These are phyloP conservation scores for Agrilus mali DNA, from an alignment of 2,888 invertebrate genomes.

Conservation along the genomic window DNA sequence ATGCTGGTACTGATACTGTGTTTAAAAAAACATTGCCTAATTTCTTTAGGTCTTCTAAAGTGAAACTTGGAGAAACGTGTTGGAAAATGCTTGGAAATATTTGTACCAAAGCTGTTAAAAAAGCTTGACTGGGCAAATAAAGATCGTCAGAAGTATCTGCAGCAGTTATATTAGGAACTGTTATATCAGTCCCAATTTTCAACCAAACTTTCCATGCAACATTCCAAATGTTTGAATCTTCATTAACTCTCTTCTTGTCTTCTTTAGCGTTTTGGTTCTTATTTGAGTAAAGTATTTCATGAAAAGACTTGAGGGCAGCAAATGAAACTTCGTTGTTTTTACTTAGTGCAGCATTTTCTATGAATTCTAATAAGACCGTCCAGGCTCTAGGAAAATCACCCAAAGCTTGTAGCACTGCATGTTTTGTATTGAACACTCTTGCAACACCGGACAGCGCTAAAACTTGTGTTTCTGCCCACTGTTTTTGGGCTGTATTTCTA, in stretches of 20 bases:
- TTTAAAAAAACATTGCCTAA: slow-evolving; percentile 66
- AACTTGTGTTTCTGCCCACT: slow-evolving; percentile 98
- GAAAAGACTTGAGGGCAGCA: slow-evolving; percentile 92
- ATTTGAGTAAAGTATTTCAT: slow-evolving; percentile 75
- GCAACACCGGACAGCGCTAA: slow-evolving; percentile 84
- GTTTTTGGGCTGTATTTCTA: slow-evolving; percentile 95
- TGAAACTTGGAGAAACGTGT: slow-evolving; percentile 57
- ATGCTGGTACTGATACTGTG: slow-evolving; percentile 68
- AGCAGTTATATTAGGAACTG: slow-evolving; percentile 40
- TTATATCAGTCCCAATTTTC: slow-evolving; percentile 71
- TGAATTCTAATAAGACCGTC: slow-evolving; percentile 85
- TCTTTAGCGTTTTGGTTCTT: slow-evolving; percentile 35
- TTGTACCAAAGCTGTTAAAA: slow-evolving; percentile 87
- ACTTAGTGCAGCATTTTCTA: slow-evolving; percentile 83
- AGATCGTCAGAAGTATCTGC: slow-evolving; percentile 37
- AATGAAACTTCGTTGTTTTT: slow-evolving; percentile 93
- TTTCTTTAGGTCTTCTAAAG: slow-evolving; percentile 61
- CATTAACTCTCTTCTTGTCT: slow-evolving; percentile 25
- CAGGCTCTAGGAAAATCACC: slow-evolving; percentile 91
- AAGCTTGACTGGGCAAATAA: slow-evolving; percentile 86
- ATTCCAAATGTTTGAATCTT: slow-evolving; percentile 56
- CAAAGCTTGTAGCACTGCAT: slow-evolving; percentile 66
- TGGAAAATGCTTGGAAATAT: slow-evolving; percentile 92
- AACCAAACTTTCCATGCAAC: slow-evolving; percentile 82
- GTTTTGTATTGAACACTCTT: slow-evolving; percentile 82